Conservation (phyloP, 1,140 invertebrate genomes). For the Melipona quadrifasciata region DNA sequence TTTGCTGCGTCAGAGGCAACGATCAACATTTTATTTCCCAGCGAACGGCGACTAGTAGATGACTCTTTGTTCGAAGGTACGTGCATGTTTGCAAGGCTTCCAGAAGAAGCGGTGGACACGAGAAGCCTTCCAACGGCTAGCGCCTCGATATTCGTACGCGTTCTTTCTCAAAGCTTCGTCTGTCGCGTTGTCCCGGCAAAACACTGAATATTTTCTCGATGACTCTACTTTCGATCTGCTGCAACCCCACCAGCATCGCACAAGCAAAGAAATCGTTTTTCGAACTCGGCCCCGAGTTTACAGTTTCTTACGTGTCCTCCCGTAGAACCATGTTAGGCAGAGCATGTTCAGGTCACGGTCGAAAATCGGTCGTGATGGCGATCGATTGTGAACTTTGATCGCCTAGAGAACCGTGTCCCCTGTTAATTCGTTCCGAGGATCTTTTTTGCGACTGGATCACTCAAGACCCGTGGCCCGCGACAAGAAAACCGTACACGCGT, state of each 20-base stretch:
- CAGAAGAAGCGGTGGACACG: neutral
- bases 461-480: neutral
- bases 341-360: neutral
- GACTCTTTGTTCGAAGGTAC: neutral
- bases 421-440: constrained; percentile 5
- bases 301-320: neutral
- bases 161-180: neutral
- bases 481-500: constrained; percentile 14
- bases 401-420: neutral
- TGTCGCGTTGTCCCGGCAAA: neutral
- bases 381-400: neutral
- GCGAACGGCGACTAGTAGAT: neutral
- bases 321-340: neutral
- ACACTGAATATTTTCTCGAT: constrained; percentile 17
- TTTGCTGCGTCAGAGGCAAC: neutral
- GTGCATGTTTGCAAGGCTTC: constrained; percentile 15
- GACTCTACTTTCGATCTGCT: neutral
- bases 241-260: neutral
- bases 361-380: neutral
- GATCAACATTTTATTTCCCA: neutral
- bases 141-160: neutral
- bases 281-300: too few relatives aligned
- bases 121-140: neutral
- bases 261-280: neutral
- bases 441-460: neutral